Base-by-base conservation (phyloP, 2,888 invertebrate species). In the Epirrhoe alternata region DNA sequence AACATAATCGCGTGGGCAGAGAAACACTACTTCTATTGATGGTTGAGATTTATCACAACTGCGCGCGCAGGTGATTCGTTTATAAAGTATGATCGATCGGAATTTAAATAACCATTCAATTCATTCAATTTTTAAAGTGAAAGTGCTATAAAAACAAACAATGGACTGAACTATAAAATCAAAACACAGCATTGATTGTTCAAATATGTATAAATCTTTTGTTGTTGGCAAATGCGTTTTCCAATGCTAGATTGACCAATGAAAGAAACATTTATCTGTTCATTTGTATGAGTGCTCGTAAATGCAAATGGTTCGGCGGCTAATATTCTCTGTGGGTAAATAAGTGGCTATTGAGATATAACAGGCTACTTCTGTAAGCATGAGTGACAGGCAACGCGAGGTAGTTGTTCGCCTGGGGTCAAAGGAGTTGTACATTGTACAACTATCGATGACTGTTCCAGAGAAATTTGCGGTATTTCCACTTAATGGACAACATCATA, bases 11-110 rank as follows among this genome's bases (percentile, higher is more conserved):
- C 69, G 77, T 79, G 82, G 81, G 81, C 75, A 80, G 81, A 67
- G 64, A 77, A 77, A 79, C 78, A 64, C 65, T 61, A 77, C 76
- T 79, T 70, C 78, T 78, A 82, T 84, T 83, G 79, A 84, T 80
- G 73, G 76, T 67, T 3, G 79, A 83, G 86, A 87, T 86, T 85
- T 86, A 87, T 86, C 73, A 81, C 81, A 80, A 85, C 85, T 82
- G 79, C 82, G 80, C 81, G 80, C 83, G 79, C 78, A 82, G 80
- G 77, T 79, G 82, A 79, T 77, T 80, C 76, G 74, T 77, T 80
- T 78, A 75, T 77, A 75, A 66, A 68, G 35, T 61, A 64, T 69
- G 66, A 70, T 69, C 66, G 68, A 73, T 69, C 60, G 49, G 68
- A 71, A 70, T 63, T 51, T 70, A 74, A 69, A 68, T 50, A 64